phyloP scores from a whole-genome alignment of 2,888 invertebrate genomes.

The Epistrophella euchroma region DNA sequence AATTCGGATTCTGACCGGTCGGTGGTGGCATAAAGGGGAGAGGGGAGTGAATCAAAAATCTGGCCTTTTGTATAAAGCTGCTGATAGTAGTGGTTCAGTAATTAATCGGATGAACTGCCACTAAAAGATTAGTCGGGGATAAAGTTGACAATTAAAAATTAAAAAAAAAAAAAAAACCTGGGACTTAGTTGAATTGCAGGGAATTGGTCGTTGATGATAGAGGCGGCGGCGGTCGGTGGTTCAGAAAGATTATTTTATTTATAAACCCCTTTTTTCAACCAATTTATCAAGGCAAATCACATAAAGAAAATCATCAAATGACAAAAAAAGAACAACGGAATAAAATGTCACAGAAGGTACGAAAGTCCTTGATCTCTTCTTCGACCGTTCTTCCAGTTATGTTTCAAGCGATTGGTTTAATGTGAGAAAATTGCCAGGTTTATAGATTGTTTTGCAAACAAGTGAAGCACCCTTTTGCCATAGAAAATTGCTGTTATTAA shows the following conservation, averaged over 20 bases:
- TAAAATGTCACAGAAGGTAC: background rate
- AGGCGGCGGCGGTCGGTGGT: background rate
- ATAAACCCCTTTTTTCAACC: constrained; percentile 1
- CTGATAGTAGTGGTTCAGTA: constrained; percentile 59
- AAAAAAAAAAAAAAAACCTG: constrained; percentile 3
- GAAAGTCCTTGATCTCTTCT: constrained; percentile 16
- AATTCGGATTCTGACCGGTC: constrained; percentile 2
- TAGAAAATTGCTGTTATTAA: constrained; percentile 13
- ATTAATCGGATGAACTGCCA: constrained; percentile 68
- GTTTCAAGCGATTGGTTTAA: background rate
- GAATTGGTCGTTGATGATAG: background rate
- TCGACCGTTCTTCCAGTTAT: background rate
- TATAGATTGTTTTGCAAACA: constrained; percentile 1
- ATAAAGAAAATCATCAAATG: background rate
- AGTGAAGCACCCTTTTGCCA: background rate
- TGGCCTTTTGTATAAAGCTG: constrained; percentile 66
- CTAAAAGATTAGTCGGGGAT: constrained; percentile 43
- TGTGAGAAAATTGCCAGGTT: constrained; percentile 13
- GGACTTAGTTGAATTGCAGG: constrained; percentile 2
- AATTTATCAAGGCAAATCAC: constrained; percentile 23
- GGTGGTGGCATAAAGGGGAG: too few relatives aligned
- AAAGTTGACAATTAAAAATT: constrained; percentile 45
- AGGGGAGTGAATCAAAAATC: constrained; percentile 27
- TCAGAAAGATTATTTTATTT: constrained; percentile 10
- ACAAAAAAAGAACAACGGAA: constrained; percentile 4